Evolutionary conservation across 2,888 invertebrate species (phyloP), one percentile per base, ranked within the genome.

Genomic region (Prenolepis imparis): DNA sequence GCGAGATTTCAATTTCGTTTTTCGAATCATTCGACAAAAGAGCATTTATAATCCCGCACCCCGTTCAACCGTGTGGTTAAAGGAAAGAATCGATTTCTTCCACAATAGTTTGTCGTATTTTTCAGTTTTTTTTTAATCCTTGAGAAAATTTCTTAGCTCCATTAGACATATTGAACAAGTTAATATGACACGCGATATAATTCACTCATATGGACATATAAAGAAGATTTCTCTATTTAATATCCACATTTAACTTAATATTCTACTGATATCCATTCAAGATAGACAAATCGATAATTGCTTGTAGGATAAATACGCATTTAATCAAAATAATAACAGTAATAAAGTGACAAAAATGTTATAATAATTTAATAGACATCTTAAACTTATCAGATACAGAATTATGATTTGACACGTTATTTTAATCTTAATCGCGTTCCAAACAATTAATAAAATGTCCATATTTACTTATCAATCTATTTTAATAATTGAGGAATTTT

Each of bases 1-100:
- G 72, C 32, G 44, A 63, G 24, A n/a, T 63, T 75, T 63, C 75
- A 75, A 82, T 82, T 82, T 63, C 75, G 32, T 55, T 75, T 77
- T 64, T 41, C 80, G 32, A 55, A 57, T 61, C 81, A n/a, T 24
- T 68, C 61, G 28, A 74, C 75, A 61, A 63, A 52, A 39, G 73
- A 52, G 36, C 81, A 61, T 74, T 80, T 80, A 48, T 81, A 72
- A 74, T 74, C 48, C 48, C 39, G 9, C 5, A 28, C n/a, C 9
- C 12, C 32, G 59, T n/a, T 41, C 48, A 61, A 73, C 3, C n/a
- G 44, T 36, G 61, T 48, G 48, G 61, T 73, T 15, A 28, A 74
- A 81, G 21, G 36, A 28, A 36, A 41, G 59, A 55, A 75, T 72
- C 39, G 48, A 18, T 63, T 63, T 63, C 21, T 36, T 39, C 15